Evolutionary conservation across 2,797 vertebrate genomes (phyloP), one percentile per base, ranked within the genome.

Genomic region (Leptatherina wallacei): DNA sequence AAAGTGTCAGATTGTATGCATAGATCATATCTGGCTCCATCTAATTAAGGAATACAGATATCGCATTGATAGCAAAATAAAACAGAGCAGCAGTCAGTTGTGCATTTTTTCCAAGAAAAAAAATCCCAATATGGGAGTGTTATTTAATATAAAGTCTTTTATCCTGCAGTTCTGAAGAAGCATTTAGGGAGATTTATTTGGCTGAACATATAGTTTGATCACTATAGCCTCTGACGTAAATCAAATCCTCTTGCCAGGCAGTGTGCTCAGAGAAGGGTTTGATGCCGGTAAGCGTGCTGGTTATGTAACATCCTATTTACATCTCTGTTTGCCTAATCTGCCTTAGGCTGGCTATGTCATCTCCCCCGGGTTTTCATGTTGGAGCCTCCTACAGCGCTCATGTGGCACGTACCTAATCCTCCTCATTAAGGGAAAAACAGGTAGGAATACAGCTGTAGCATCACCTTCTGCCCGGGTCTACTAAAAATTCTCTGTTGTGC

Each of bases 271-370:
- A 73, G 71, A 84, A 47, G 75, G 40, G 71, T 77, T 82, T 69
- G 60, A 71, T 85, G 73, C 65, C 54, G 57, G 73, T 90, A 83
- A 93, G 86, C 71, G 20, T 78, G 78, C 86, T 33, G 36, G 69
- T 93, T 88, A 93, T 87, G 75, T 90, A 91, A 93, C 77, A 84
- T 85, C 87, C 90, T 93, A 88, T 92, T 91, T 92, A 77, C 78
- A 88, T 92, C 91, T 73, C 79, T 27, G 61, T 68, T 66, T 81
- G 77, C 71, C 77, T 93, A 92, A 93, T 93, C 89, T 75, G 76
- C 81, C 83, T 65, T 30, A 69, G 81, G 61, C 83, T 78, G 73
- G 69, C 82, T 72, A 69, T 90, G 90, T 93, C 88, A 91, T 90
- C 75, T 88, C 81, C 72, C 80, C 55, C 61, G 71, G 81, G 87